Base-by-base conservation (phyloP, 2,888 invertebrate genomes). In the Tillus elongatus region DNA sequence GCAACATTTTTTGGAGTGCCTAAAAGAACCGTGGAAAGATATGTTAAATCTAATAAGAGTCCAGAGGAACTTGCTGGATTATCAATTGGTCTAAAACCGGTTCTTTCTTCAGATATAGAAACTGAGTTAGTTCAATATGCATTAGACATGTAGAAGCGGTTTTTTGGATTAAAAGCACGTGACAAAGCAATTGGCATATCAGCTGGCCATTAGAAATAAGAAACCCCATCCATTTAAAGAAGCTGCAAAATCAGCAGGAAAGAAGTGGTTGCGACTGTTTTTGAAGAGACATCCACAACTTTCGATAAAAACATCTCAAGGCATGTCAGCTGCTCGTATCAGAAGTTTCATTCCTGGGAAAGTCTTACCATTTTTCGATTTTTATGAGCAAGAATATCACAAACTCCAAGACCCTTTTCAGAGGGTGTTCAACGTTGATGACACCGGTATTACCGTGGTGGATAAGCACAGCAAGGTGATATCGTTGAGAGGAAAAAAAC, bases 271-370 rank as follows among this genome's bases (percentile, higher is more conserved):
- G n/a, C n/a, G n/a, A n/a, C n/a, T n/a, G 15, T 36, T 36, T 15
- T 33, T 36, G 11, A 29, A 13, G 4, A 33, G 30, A 16, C 31
- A 36, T 15, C 29, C 36, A 15, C n/a, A 13, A 10, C 13, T 36
- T 6, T 36, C 36, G 8, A 13, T 36, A 11, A 29, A 15, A 15
- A 36, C 36, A 9, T 30, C 30, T 15, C 16, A 36, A 30, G 30
- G 6, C 9, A 12, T 30, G 10, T 32, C 30, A n/a, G 29, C 32
- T 31, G 36, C 31, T 14, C n/a, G 36, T 3, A 12, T 33, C 9
- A 33, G 28, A 33, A 4, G 28, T 9, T 32, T 36, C 19, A 36
- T 9, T 36, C 15, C 14, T 3, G 30, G 8, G 13, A 15, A 19
- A 6, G 36, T 36, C 13, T 13, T 30, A 13, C 11, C 11, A 11